Conservation (phyloP, 2,113 vertebrate genomes). For the Ibidorhyncha struthersii region DNA sequence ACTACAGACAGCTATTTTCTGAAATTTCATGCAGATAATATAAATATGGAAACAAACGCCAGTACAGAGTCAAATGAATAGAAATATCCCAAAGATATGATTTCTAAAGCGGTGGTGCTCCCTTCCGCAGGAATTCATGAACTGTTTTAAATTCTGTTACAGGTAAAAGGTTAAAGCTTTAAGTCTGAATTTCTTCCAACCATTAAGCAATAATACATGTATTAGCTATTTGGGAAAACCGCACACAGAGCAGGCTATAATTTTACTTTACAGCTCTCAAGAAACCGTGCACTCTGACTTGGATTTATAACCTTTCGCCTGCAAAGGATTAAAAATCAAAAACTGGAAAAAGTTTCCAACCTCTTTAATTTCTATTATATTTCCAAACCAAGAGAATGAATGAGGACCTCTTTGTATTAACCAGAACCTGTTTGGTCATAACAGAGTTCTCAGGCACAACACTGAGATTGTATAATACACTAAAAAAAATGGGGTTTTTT, state of each 20-base stretch:
- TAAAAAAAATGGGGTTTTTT: rapidly evolving
- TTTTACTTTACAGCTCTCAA: neutral
- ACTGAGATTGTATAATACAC: neutral
- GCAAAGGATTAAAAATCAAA: neutral
- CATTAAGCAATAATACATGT: neutral
- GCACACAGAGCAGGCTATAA: neutral
- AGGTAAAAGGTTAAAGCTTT: neutral
- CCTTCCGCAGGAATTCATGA: neutral
- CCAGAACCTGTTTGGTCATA: neutral
- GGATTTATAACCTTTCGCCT: neutral
- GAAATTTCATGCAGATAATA: neutral
- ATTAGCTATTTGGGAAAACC: neutral
- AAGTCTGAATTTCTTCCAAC: neutral
- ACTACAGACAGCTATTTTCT: neutral
- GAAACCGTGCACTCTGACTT: neutral
- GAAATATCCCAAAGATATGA: neutral
- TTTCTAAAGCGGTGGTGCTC: neutral
- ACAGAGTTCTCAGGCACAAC: neutral
- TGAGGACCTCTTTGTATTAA: neutral
- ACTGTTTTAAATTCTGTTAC: neutral
- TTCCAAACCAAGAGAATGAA: neutral
- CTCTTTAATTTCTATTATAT: neutral
- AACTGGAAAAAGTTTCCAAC: neutral
- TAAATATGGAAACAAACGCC: neutral
- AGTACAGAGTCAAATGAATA: neutral